Percentiles rank a stretch among this genome's conserved stretches.
Evolutionary conservation across 2,888 invertebrate species (phyloP).

Genomic region (Athetis lepigone): DNA sequence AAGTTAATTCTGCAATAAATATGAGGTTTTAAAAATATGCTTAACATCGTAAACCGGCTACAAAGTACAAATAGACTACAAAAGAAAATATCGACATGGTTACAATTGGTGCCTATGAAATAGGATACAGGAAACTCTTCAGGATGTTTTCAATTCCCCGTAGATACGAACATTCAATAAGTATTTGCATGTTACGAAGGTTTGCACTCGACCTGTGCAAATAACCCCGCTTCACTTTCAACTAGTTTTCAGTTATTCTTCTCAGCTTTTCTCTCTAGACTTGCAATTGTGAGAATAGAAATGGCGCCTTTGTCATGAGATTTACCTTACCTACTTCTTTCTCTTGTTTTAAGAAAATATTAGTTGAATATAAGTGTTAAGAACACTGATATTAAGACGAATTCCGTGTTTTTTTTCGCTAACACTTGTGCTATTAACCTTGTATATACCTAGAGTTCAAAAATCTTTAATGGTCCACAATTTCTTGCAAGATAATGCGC

Average conservation of each 20-base stretch:
- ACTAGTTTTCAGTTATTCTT: slow-evolving; percentile 20
- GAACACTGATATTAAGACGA: no score
- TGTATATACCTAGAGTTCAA: not conserved
- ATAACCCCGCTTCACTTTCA: slow-evolving; percentile 30
- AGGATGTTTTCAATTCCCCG: slow-evolving; percentile 12
- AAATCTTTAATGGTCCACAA: not conserved
- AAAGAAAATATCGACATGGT: not conserved
- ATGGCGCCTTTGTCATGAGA: not conserved
- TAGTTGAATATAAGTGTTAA: not conserved
- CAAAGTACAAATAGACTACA: not conserved
- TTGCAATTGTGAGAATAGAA: slow-evolving; percentile 4
- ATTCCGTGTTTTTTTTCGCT: not conserved
- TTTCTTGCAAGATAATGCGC: not conserved
- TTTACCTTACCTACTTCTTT: not conserved
- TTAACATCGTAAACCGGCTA: not conserved
- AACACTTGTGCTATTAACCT: not conserved
- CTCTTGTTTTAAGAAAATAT: not conserved
- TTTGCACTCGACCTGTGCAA: slow-evolving; percentile 25
- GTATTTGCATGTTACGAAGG: slow-evolving; percentile 27
- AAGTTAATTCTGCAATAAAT: not conserved
- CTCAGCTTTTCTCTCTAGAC: not conserved
- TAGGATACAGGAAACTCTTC: slow-evolving; percentile 6
- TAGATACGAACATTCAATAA: slow-evolving; percentile 21
- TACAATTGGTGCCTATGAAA: not conserved
- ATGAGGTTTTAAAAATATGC: no score